phyloP scores from a whole-genome alignment of 1,140 invertebrate genomes.

The Muscidifurax raptorellus region DNA sequence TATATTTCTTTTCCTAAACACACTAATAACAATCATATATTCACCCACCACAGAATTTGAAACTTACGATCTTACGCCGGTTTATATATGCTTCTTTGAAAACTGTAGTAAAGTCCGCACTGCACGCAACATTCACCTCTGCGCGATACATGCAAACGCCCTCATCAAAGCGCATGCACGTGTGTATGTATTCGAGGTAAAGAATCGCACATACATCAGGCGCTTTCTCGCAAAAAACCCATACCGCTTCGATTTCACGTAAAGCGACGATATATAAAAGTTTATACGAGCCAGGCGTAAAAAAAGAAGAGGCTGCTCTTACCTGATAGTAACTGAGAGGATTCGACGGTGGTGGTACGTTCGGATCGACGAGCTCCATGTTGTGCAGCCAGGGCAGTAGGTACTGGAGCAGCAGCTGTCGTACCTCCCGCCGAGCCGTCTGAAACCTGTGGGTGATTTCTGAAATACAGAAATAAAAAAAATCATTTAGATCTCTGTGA shows the following conservation, averaged over 20 bases:
- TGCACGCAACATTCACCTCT: background rate
- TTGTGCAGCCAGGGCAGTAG: slow-evolving; percentile 98
- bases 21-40: too few species aligned
- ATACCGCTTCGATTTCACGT: background rate
- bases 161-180: too few species aligned
- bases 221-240: background rate
- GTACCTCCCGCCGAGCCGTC: slow-evolving; percentile 92
- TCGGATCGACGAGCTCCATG: slow-evolving; percentile 98
- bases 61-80: too few species aligned
- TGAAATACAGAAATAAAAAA: slow-evolving; percentile 70
- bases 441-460: slow-evolving; percentile 98
- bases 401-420: slow-evolving; percentile 93
- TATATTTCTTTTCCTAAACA: too few species aligned
- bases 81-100: background rate
- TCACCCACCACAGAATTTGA: too few species aligned
- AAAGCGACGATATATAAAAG: background rate
- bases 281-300: background rate
- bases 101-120: background rate
- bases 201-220: too few species aligned
- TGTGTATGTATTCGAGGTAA: too few species aligned
- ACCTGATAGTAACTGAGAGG: slow-evolving; percentile 89
- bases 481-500: background rate
- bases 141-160: too few species aligned
- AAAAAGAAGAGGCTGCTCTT: slow-evolving; percentile 60
- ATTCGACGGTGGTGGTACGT: slow-evolving; percentile 88